Base-by-base conservation (phyloP, 1,140 invertebrate genomes). In the Pseudachorutes palmiensis region DNA sequence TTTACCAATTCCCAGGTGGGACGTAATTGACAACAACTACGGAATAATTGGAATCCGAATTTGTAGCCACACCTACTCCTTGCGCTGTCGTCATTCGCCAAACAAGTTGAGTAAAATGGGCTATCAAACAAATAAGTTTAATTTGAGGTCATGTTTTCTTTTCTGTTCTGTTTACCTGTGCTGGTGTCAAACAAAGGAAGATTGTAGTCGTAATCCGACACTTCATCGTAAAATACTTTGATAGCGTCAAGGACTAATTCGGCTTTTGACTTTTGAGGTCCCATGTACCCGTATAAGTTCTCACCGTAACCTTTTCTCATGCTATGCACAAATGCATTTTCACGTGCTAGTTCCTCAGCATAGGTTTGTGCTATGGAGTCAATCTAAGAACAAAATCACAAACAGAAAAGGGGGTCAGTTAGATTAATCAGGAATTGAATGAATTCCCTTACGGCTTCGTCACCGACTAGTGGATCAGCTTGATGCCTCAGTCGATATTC, bases 1-100 rank as follows among this genome's bases (percentile, higher is more conserved):
- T 22, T 55, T 55, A 55, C 51, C 51, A 55, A 24, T 55, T 55
- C 24, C 51, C 51, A 55, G 51, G 51, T 26, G 51, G 51, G 5
- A 22, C 5, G 51, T 55, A 55, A 55, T 55, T 55, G 24, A 55
- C 24, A 22, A 55, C 51, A 55, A 55, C 51, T 19, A 55, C 51
- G 3, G 51, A 55, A 24, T 55, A 55, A 24, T 24, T 24, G 51
- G 51, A 19, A 12, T 14, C 24, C 24, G 51, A 22, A 55, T 55
- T 24, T 22, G 12, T 55, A 19, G 51, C 12, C 9, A 55, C 14
- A 5, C 51, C 51, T 3, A 55, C 14, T 22, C 51, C 51, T 55
- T 55, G 51, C 24, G 3, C 24, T 26, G 9, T 26, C 5, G 51
- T 19, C 5, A 22, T 26, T 26, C 24, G 9, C 51, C 51, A 55